Conservation (phyloP, 1,140 invertebrate species). For the Pseudachorutes palmiensis region DNA sequence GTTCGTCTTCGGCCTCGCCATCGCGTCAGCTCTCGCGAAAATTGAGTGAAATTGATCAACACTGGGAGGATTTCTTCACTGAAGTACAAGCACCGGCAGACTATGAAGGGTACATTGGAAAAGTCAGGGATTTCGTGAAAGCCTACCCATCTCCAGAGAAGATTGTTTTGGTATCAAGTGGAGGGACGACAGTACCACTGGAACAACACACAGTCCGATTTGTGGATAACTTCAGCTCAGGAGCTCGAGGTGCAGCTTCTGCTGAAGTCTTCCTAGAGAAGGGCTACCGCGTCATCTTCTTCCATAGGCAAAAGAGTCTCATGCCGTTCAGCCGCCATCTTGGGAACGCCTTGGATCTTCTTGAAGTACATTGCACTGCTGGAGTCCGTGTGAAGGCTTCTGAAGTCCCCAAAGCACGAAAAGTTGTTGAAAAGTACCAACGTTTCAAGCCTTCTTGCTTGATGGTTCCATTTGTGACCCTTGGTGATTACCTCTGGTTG, state of each 20-base stretch:
- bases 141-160: neutral
- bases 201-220: slow-evolving; percentile 95
- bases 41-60: slow-evolving; percentile 5
- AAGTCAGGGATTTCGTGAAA: slow-evolving; percentile 22
- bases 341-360: slow-evolving; percentile 36
- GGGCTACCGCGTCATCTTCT: slow-evolving; percentile 55
- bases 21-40: neutral
- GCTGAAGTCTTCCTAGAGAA: slow-evolving; percentile 87
- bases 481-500: slow-evolving; percentile 90
- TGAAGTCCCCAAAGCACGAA: slow-evolving; percentile 2
- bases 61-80: slow-evolving; percentile 34
- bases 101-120: slow-evolving; percentile 13
- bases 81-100: slow-evolving; percentile 23
- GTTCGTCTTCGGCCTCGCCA: neutral
- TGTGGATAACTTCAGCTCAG: slow-evolving; percentile 97
- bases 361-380: slow-evolving; percentile 17
- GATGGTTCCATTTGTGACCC: slow-evolving; percentile 68
- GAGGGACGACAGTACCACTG: slow-evolving; percentile 67
- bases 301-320: slow-evolving; percentile 43
- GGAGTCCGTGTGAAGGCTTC: slow-evolving; percentile 14
- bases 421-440: slow-evolving; percentile 23
- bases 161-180: slow-evolving; percentile 30
- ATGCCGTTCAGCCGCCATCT: slow-evolving; percentile 39
- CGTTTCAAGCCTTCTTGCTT: slow-evolving; percentile 51
- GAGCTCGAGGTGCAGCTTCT: slow-evolving; percentile 84